Evolutionary conservation across 1,140 invertebrate genomes (phyloP), one percentile per base, ranked within the genome.

Genomic region (Sitodiplosis mosellana): DNA sequence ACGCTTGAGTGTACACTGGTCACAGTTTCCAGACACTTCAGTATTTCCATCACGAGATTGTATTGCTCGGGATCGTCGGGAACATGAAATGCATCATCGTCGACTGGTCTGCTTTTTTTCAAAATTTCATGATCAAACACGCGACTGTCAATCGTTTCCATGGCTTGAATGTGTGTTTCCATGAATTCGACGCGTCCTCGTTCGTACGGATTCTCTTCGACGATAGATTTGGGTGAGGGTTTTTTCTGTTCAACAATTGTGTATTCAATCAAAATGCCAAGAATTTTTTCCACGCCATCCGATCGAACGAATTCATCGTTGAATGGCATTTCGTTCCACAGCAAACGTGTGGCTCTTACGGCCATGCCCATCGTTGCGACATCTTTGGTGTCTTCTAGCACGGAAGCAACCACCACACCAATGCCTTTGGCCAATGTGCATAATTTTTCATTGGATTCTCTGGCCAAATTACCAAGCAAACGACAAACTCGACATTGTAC

Each of bases 401-500:
- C 63, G 11, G 41, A n/a, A 5, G 41, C 59, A 42, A 64, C 59
- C 8, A 57, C 53, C 2, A 57, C 46, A 47, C 59, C 59, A 36
- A 60, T 53, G 0, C 45, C 45, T 7, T 41, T 51, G 14, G 60
- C 54, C 4, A 54, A 46, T 6, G 58, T 53, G 6, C 51, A 56
- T 21, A 53, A 51, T 33, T 59, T 56, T 43, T 52, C 56, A 33
- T 64, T 64, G 5, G 41, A 43, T 43, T 43, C 15, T 20, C 41
- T n/a, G 21, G 61, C 61, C 36, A 64, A 51, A 46, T 64, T 64
- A 0, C 61, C 61, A 2, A 64, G 46, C 48, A 63, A 55, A 0
- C 61, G 57, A 37, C 61, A 64, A 15, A 59, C 59, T 3, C 60
- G 55, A 41, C 58, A 59, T 49, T 63, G 61, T 18, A 64, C 59